Evolutionary conservation across 2,888 invertebrate species (phyloP).

Genomic region (Cancer borealis): DNA sequence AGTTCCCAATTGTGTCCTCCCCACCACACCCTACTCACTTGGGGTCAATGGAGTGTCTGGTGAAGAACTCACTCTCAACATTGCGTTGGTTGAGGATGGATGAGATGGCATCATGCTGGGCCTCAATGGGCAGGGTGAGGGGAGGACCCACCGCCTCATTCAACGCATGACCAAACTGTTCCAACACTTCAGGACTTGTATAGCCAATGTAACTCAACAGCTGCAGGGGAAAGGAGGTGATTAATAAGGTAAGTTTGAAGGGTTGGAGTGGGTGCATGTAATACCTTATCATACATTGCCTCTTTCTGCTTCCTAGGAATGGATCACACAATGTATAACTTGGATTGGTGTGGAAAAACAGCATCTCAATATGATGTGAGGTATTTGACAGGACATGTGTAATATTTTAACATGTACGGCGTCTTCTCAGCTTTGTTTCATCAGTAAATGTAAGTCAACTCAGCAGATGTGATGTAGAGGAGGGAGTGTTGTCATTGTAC

Average conservation of each 20-base stretch:
- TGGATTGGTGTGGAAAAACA: background rate
- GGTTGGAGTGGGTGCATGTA: background rate
- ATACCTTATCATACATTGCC: no score
- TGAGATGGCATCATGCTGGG: constrained; percentile 92
- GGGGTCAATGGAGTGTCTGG: constrained; percentile 79
- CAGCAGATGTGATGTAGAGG: background rate
- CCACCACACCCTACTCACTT: constrained; percentile 76
- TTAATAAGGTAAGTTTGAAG: background rate
- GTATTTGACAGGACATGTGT: background rate
- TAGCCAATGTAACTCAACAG: constrained; percentile 93
- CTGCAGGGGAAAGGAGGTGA: constrained; percentile 81
- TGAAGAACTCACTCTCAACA: constrained; percentile 88
- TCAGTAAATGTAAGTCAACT: no score
- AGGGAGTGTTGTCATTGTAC: background rate
- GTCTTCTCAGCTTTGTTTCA: no score
- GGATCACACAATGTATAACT: background rate
- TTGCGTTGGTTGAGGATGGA: constrained; percentile 91
- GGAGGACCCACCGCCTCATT: constrained; percentile 74
- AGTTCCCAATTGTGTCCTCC: background rate
- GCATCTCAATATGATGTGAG: background rate
- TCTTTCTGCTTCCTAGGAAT: background rate
- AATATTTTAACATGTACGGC: no score
- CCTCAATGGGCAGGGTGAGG: constrained; percentile 84
- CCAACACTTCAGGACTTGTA: constrained; percentile 93
- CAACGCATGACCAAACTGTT: constrained; percentile 82